These are phyloP conservation scores for Netelia inedita DNA, from an alignment of 2,888 invertebrate genomes.

Conservation along the genomic window DNA sequence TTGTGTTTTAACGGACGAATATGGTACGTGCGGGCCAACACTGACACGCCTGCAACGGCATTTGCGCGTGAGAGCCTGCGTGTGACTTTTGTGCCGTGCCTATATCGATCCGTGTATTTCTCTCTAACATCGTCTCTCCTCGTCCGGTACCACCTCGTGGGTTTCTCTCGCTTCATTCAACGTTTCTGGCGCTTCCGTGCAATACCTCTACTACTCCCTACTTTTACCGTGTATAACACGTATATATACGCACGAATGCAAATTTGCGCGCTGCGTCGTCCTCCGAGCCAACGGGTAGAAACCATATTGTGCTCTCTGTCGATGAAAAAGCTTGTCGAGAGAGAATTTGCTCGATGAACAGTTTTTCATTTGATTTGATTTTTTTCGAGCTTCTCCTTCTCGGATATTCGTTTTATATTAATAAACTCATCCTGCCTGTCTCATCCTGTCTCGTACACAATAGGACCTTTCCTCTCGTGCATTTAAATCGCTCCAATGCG, in stretches of 20 bases:
- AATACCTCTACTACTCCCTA: neutral
- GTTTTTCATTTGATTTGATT: too few species aligned
- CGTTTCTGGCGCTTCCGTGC: slow-evolving; percentile 9
- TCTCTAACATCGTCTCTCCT: slow-evolving; percentile 17
- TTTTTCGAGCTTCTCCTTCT: neutral
- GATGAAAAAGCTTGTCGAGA: neutral
- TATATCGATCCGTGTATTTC: slow-evolving; percentile 57
- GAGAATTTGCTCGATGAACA: neutral
- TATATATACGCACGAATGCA: neutral
- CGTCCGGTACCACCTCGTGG: neutral
- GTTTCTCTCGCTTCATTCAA: slow-evolving; percentile 29
- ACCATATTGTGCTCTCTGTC: neutral
- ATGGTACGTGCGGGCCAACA: neutral
- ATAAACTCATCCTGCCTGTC: too few species aligned
- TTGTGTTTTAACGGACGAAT: neutral
- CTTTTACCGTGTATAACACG: slow-evolving; percentile 8
- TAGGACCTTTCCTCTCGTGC: too few species aligned
- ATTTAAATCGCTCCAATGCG: too few species aligned
- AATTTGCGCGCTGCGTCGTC: neutral
- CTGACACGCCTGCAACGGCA: slow-evolving; percentile 42
- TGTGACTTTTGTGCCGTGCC: slow-evolving; percentile 47
- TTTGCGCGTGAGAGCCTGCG: slow-evolving; percentile 61
- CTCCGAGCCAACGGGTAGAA: neutral
- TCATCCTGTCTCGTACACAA: too few species aligned
- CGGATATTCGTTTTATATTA: neutral